A percentile compares a stretch with the other conserved stretches of the same genome.
These are phyloP conservation scores for Megalops cyprinoides DNA, from an alignment of 2,797 vertebrate genomes.

Conservation along the genomic window DNA sequence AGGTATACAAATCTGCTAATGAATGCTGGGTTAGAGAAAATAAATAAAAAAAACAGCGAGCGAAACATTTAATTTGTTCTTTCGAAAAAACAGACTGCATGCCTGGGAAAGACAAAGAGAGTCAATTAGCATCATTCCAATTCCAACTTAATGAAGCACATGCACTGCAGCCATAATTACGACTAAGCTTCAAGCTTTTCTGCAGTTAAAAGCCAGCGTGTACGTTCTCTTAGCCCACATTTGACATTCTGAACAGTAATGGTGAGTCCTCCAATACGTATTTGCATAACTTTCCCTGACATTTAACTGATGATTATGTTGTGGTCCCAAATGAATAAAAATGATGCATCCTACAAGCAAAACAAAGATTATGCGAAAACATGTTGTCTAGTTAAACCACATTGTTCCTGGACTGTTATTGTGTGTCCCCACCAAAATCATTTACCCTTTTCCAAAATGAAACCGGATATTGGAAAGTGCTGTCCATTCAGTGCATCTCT, in stretches of 20 bases:
- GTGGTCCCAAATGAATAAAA: no score
- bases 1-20: not conserved
- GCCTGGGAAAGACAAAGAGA: not conserved
- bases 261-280: no score
- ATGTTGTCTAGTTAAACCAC: no score
- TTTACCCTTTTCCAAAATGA: no score
- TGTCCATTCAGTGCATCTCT: no score
- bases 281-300: no score
- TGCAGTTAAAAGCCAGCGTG: not conserved
- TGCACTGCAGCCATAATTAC: not conserved
- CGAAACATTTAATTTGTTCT: slow-evolving; percentile 11
- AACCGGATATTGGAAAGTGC: no score
- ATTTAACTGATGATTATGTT: no score
- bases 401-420: no score
- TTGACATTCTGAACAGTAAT: not conserved
- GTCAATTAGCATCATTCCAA: slow-evolving; percentile 26
- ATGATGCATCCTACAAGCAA: no score
- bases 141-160: not conserved
- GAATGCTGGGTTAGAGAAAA: not conserved
- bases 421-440: no score
- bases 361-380: no score
- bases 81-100: not conserved
- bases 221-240: not conserved
- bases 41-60: not conserved
- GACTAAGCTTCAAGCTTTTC: not conserved